A percentile compares a stretch with the other conserved stretches of the same genome.
Evolutionary conservation across 2,888 invertebrate genomes (phyloP).

Genomic region (Synanthedon andrenaeformis): DNA sequence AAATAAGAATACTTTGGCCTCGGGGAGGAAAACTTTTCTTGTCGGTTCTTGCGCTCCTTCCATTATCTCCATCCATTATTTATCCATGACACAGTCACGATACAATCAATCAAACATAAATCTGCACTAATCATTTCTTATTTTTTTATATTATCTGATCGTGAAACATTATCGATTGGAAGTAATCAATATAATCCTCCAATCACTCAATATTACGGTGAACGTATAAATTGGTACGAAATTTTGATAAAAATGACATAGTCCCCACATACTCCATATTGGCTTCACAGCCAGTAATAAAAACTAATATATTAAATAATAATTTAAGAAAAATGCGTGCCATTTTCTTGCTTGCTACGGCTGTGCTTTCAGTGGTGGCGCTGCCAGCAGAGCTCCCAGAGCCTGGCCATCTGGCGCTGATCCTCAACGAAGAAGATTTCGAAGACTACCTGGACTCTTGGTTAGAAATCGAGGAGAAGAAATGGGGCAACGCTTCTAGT

Average conservation of each 20-base stretch:
- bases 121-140: too few species aligned
- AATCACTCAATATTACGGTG: neutral
- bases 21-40: too few species aligned
- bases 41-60: too few species aligned
- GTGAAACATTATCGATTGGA: neutral
- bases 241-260: neutral
- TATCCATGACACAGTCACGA: too few species aligned
- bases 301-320: neutral
- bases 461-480: slow-evolving; percentile 37
- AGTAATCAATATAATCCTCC: neutral
- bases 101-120: too few species aligned
- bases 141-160: too few species aligned
- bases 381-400: slow-evolving; percentile 21
- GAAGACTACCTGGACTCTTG: slow-evolving; percentile 57
- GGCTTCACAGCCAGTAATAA: neutral
- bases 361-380: slow-evolving; percentile 18
- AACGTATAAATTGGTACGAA: neutral
- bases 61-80: too few species aligned
- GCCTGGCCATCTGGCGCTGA: slow-evolving; percentile 40
- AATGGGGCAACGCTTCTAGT: slow-evolving; percentile 22
- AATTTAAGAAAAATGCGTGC: neutral
- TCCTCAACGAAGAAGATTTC: slow-evolving; percentile 53
- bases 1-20: too few species aligned
- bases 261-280: neutral
- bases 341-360: neutral